Evolutionary conservation across 2,888 invertebrate species (phyloP).

Genomic region (Laothoe populi): DNA sequence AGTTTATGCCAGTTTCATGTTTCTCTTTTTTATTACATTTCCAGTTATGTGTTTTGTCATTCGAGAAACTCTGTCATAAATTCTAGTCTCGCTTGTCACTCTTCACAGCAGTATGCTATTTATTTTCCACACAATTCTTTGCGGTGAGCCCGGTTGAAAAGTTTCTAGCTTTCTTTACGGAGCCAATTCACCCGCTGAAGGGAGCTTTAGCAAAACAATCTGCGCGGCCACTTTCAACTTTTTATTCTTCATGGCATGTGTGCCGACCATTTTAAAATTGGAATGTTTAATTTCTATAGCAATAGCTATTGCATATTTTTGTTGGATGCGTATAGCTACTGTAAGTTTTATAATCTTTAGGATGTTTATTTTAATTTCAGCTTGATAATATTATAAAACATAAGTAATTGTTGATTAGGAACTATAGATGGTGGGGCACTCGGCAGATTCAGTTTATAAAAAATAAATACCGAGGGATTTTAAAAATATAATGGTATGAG

Average conservation of each 20-base stretch:
- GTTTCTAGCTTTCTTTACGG: constrained; percentile 35
- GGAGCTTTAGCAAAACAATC: constrained; percentile 36
- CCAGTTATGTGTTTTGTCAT: too few relatives aligned
- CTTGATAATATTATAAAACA: too few relatives aligned
- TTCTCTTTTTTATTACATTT: too few relatives aligned
- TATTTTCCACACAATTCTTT: constrained; percentile 36
- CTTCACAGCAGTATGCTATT: constrained; percentile 18
- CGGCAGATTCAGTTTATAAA: too few relatives aligned
- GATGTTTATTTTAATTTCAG: too few relatives aligned
- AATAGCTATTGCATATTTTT: neutral
- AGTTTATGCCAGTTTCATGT: too few relatives aligned
- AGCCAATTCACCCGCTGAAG: constrained; percentile 37
- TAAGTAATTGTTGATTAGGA: too few relatives aligned
- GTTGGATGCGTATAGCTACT: too few relatives aligned
- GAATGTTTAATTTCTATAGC: constrained; percentile 16
- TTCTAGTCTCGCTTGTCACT: neutral
- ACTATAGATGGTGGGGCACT: too few relatives aligned
- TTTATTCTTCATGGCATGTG: constrained; percentile 29
- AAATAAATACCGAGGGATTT: too few relatives aligned
- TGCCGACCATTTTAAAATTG: constrained; percentile 30
- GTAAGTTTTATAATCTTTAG: too few relatives aligned
- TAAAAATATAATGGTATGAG: too few relatives aligned
- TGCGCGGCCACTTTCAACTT: constrained; percentile 35
- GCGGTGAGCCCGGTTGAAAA: constrained; percentile 33
- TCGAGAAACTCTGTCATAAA: neutral